Evolutionary conservation across 2,888 invertebrate genomes (phyloP).

Genomic region (Craniophora ligustri): DNA sequence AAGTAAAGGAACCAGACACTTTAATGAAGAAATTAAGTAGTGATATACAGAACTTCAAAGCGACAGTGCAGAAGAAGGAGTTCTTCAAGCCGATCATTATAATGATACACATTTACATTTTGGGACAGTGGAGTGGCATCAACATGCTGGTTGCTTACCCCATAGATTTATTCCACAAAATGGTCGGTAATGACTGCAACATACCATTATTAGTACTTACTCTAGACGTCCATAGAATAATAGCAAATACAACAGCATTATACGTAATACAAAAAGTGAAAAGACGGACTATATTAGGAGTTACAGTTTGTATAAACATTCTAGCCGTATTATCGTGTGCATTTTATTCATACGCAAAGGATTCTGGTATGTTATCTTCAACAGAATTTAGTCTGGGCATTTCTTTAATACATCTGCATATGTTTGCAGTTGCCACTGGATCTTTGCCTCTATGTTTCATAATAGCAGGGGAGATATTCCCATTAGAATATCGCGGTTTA

Average conservation of each 20-base stretch:
- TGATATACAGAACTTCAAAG: slow-evolving; percentile 59
- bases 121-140: slow-evolving; percentile 75
- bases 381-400: slow-evolving; percentile 69
- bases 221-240: slow-evolving; percentile 72
- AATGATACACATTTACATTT: slow-evolving; percentile 72
- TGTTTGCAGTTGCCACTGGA: slow-evolving; percentile 88
- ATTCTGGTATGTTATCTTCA: slow-evolving; percentile 54
- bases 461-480: slow-evolving; percentile 91
- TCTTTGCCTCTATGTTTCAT: slow-evolving; percentile 90
- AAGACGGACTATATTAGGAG: slow-evolving; percentile 71
- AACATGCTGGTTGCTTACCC: slow-evolving; percentile 72
- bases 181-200: slow-evolving; percentile 65
- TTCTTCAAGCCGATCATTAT: slow-evolving; percentile 75
- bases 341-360: slow-evolving; percentile 67
- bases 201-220: slow-evolving; percentile 71
- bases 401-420: slow-evolving; percentile 74
- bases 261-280: slow-evolving; percentile 76
- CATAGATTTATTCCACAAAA: slow-evolving; percentile 69
- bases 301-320: slow-evolving; percentile 66
- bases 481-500: slow-evolving; percentile 88
- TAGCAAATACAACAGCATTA: slow-evolving; percentile 71
- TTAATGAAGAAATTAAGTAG: slow-evolving; percentile 55
- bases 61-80: slow-evolving; percentile 67
- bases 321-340: slow-evolving; percentile 66
- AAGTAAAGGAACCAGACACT: slow-evolving; percentile 54